Base-by-base conservation (phyloP, 1,140 invertebrate species). In the Gonioctena quinquepunctata region DNA sequence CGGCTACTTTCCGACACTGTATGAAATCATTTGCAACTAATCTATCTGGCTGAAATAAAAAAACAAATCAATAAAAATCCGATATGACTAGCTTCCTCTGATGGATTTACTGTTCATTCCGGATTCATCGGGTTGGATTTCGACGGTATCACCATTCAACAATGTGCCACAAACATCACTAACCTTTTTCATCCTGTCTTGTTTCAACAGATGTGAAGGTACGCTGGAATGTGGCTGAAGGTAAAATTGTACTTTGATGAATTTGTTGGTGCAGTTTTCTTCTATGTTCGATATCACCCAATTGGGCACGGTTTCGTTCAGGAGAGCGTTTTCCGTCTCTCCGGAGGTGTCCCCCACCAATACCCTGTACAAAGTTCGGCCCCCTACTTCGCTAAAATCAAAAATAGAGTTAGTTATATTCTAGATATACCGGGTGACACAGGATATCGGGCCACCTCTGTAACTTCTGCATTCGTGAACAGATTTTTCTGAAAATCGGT, bases 21-120 rank as follows among this genome's bases (percentile, higher is more conserved):
- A 99, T 96, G 86, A 99, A 99, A 85, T 99, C 98, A 83, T 98
- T 99, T 4, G 98, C 98, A 72, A 98, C 96, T 69, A 99, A 86
- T 19, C 97, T 90, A 85, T 99, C 98, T 18, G 82, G 76, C 80
- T 83, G 56, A 56, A 82, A 75, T 49, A 64, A 61, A 63, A 68
- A 49, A 66, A 70, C 23, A 74, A 66, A 42, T n/a, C n/a, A 54
- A 4, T n/a, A 3, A 54, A 18, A 11, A 54, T n/a, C n/a, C n/a
- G n/a, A n/a, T n/a, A n/a, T n/a, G n/a, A n/a, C n/a, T n/a, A n/a
- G n/a, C n/a, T n/a, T n/a, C n/a, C n/a, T n/a, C n/a, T n/a, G n/a
- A n/a, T n/a, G n/a, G n/a, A n/a, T n/a, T n/a, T n/a, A n/a, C n/a
- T n/a, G n/a, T n/a, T n/a, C n/a, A n/a, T n/a, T n/a, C n/a, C n/a